Evolutionary conservation across 2,888 invertebrate species (phyloP).

Genomic region (Galerucella nymphaeae): DNA sequence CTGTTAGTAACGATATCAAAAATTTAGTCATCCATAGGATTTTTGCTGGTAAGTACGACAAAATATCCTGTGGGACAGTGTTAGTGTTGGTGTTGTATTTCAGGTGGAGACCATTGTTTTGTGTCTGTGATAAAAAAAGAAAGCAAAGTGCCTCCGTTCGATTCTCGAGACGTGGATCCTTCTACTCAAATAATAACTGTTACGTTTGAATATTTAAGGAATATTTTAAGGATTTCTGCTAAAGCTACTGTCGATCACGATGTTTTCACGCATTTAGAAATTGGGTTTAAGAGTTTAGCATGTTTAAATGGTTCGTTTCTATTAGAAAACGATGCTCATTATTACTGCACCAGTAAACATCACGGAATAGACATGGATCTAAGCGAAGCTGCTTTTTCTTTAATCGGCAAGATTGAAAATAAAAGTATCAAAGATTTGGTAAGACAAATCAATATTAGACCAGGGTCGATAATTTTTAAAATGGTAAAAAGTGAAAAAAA

Average conservation of each 20-base stretch:
- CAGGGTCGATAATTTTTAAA: too few species aligned
- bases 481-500: too few species aligned
- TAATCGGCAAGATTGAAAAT: conserved; percentile 78
- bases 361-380: conserved; percentile 81
- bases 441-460: conserved; percentile 51
- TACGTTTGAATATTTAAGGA: conserved; percentile 46
- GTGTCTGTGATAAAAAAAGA: conserved; percentile 70
- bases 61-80: not conserved
- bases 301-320: conserved; percentile 93
- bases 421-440: conserved; percentile 78
- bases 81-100: conserved; percentile 9
- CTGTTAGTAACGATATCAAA: conserved; percentile 53
- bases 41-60: conserved; percentile 62
- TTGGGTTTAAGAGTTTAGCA: conserved; percentile 84
- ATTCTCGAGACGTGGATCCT: conserved; percentile 71
- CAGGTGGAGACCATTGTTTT: conserved; percentile 88
- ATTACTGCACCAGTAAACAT: conserved; percentile 82
- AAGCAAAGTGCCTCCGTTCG: conserved; percentile 68
- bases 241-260: conserved; percentile 78
- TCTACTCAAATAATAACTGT: conserved; percentile 72
- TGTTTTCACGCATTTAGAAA: conserved; percentile 78
- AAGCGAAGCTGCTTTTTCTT: conserved; percentile 76
- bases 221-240: conserved; percentile 71
- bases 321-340: conserved; percentile 74
- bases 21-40: conserved; percentile 63